These are phyloP conservation scores for Hyalella azteca DNA, from an alignment of 2,888 invertebrate species.

Conservation along the genomic window DNA sequence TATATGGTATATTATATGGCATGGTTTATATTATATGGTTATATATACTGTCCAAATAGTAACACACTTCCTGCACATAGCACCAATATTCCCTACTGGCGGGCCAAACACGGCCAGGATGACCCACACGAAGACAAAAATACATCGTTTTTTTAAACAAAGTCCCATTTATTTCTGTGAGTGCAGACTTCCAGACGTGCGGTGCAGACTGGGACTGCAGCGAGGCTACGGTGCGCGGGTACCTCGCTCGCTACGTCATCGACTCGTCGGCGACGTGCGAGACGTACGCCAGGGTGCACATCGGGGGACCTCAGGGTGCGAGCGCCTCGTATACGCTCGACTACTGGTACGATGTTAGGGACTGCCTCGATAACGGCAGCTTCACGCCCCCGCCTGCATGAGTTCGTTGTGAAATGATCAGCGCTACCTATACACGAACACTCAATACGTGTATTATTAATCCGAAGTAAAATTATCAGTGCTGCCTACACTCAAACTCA, in stretches of 20 bases:
- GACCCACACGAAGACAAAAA: too few species aligned
- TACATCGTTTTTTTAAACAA: too few species aligned
- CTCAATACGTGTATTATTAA: too few species aligned
- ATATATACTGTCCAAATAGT: too few species aligned
- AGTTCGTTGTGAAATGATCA: not conserved
- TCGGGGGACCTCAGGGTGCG: constrained; percentile 43
- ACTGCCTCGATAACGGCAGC: constrained; percentile 40
- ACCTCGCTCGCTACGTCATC: constrained; percentile 42
- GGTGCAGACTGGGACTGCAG: constrained; percentile 46
- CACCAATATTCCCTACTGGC: too few species aligned
- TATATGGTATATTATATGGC: too few species aligned
- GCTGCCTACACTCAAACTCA: too few species aligned
- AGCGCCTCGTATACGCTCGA: constrained; percentile 32
- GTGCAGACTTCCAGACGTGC: constrained; percentile 41
- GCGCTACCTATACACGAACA: too few species aligned
- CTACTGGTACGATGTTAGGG: constrained; percentile 46
- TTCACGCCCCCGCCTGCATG: constrained; percentile 16
- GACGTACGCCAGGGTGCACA: constrained; percentile 45
- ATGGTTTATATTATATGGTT: too few species aligned
- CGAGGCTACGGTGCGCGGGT: constrained; percentile 42
- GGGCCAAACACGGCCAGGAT: too few species aligned
- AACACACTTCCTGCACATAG: too few species aligned
- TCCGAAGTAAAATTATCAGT: too few species aligned
- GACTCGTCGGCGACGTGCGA: constrained; percentile 43
- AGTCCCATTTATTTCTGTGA: constrained; percentile 9